phyloP scores from a whole-genome alignment of 2,113 vertebrate species.

The Motacilla alba region DNA sequence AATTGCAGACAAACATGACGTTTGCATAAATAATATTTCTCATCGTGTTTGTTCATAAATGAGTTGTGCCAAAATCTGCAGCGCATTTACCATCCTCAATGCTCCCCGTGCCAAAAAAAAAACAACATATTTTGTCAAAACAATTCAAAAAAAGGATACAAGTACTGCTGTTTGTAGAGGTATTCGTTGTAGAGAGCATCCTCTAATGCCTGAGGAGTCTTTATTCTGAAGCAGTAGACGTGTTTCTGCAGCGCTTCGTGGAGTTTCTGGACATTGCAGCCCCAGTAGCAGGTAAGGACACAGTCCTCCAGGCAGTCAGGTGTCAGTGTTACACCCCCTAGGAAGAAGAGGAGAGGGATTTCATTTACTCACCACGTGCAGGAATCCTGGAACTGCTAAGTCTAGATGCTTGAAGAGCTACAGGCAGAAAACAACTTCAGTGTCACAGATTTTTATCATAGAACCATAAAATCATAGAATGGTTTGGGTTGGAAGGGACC shows the following conservation, averaged over 20 bases:
- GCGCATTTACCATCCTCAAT: neutral
- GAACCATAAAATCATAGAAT: neutral
- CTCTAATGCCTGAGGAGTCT: conserved; percentile 78
- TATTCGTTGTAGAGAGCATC: conserved; percentile 80
- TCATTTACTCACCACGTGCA: neutral
- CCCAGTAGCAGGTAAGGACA: conserved; percentile 90
- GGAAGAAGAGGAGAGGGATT: neutral
- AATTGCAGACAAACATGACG: neutral
- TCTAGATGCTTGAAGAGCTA: neutral
- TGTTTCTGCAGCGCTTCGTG: conserved; percentile 83
- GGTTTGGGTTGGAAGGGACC: neutral
- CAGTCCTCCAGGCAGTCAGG: conserved; percentile 86
- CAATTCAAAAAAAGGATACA: conserved; percentile 84
- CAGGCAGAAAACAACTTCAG: neutral
- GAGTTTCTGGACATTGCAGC: conserved; percentile 84
- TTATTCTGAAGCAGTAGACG: conserved; percentile 70
- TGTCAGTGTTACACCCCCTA: conserved; percentile 81
- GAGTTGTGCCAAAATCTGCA: neutral
- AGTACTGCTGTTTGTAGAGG: conserved; percentile 78
- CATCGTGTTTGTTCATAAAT: neutral
- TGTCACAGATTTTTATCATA: neutral
- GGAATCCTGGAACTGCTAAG: neutral
- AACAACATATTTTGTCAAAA: neutral
- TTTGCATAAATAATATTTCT: neutral
- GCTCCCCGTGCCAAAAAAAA: neutral